Percentiles rank a stretch among this genome's conserved stretches.
Conservation (phyloP, 2,113 vertebrate genomes). For the Caretta caretta region DNA sequence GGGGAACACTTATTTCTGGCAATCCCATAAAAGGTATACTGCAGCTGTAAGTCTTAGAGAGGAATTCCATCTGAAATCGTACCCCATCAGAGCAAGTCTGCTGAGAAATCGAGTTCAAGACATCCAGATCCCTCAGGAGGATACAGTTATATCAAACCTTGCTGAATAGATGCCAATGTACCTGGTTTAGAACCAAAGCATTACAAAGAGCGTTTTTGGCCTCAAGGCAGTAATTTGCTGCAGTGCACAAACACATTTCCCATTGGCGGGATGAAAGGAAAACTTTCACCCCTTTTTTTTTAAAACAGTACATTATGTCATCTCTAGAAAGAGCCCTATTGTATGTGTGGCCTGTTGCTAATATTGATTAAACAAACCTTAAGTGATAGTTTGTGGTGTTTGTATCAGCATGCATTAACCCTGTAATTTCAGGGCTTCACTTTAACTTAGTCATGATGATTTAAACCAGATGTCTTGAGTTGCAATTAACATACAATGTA, state of each 20-base stretch:
- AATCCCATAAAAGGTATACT: constrained; percentile 3
- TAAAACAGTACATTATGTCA: constrained; percentile 45
- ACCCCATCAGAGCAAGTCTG: not conserved
- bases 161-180: constrained; percentile 59
- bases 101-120: constrained; percentile 57
- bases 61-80: not conserved
- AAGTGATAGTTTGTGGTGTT: constrained; percentile 35
- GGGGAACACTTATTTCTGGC: constrained; percentile 30
- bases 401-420: constrained; percentile 54
- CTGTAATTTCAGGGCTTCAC: not conserved
- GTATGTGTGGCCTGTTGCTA: not conserved
- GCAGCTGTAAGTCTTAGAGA: constrained; percentile 45
- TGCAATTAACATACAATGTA: not conserved
- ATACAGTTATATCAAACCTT: constrained; percentile 50
- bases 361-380: not conserved
- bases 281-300: constrained; percentile 53
- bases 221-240: constrained; percentile 67
- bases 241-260: constrained; percentile 37
- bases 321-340: constrained; percentile 57
- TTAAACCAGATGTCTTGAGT: not conserved
- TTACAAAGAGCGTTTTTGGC: constrained; percentile 68
- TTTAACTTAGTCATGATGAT: not conserved
- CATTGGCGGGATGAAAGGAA: constrained; percentile 62
- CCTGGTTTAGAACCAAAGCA: constrained; percentile 62
- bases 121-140: constrained; percentile 43